Base-by-base conservation (phyloP, 2,888 invertebrate species). In the Platycnemis pennipes region DNA sequence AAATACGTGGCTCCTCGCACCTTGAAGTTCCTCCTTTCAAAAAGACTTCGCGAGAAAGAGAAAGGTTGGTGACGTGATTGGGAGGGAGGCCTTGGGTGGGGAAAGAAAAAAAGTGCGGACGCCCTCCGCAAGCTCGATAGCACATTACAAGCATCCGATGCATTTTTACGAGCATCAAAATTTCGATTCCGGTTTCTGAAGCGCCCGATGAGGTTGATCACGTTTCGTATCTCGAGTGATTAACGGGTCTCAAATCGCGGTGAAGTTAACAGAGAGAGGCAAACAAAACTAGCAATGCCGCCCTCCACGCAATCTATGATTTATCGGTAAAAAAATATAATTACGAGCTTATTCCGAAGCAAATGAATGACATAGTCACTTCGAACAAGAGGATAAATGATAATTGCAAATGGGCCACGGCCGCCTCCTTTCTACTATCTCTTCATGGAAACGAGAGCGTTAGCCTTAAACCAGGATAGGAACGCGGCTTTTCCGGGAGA, bases 331-430 rank as follows among this genome's bases (percentile, higher is more conserved):
- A 77, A 77, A 77, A 77, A 87, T 26, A n/a, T 45, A 45, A 46
- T 13, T 45, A n/a, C 13, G 87, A 87, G n/a, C 45, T 45, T 26
- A 44, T 5, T 87, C 44, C 86, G 16, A 22, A 2, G 13, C 8
- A 22, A 45, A 45, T 42, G 87, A 8, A 77, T 31, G 37, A 37
- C 77, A 77, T 44, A 46, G n/a, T 87, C 46, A n/a, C 45, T 45
- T 45, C 45, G 87, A n/a, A 26, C 26, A 46, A 2, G 13, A 45
- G n/a, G 87, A 87, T 44, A 87, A 87, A 89, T 31, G 53, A 26
- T 49, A 26, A 88, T 49, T 89, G 42, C 87, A 89, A 42, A 63
- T 89, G 56, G 89, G 89, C 89, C 89, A 89, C 89, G 89, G 89
- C 42, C 56, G 89, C 37, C 89, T 89, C 89, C 89, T 89, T 88